A percentile compares a stretch with the other conserved stretches of the same genome.
These are phyloP conservation scores for Drosophila arawakana DNA, from an alignment of 1,140 invertebrate species.

Conservation along the genomic window DNA sequence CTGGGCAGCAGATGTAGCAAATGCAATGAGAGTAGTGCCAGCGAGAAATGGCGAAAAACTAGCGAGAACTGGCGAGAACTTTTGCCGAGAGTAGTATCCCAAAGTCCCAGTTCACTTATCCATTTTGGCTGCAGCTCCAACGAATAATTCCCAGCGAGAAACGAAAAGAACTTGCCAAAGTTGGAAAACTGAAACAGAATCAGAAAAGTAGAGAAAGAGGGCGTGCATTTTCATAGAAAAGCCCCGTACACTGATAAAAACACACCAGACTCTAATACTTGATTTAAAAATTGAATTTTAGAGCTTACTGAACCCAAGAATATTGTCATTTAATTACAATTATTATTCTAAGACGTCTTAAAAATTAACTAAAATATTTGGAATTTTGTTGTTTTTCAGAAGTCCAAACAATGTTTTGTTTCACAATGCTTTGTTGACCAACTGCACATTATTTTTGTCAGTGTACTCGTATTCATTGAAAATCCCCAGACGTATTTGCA, in stretches of 20 bases:
- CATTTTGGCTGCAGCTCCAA: constrained; percentile 57
- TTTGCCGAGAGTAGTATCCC: constrained; percentile 23
- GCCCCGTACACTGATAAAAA: constrained; percentile 28
- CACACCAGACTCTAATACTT: too few species aligned
- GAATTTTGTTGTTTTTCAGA: too few species aligned
- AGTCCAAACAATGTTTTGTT: too few species aligned
- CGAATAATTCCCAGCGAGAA: constrained; percentile 57
- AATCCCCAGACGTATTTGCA: constrained; percentile 59
- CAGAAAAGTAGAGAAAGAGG: not conserved
- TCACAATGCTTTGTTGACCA: too few species aligned
- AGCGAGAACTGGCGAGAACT: constrained; percentile 8
- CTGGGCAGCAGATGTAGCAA: constrained; percentile 36
- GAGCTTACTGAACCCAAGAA: too few species aligned
- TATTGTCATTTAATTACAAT: too few species aligned
- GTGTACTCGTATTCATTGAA: constrained; percentile 43
- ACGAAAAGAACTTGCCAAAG: constrained; percentile 8
- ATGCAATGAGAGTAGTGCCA: constrained; percentile 32
- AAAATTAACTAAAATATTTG: too few species aligned
- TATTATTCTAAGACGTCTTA: too few species aligned
- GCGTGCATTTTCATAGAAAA: constrained; percentile 51
- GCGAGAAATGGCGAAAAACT: not conserved
- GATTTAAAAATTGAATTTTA: too few species aligned
- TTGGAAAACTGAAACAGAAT: constrained; percentile 6
- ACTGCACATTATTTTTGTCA: too few species aligned
- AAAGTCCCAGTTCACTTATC: constrained; percentile 74